Conservation (phyloP, 2,797 vertebrate species). For the Sandelia bainsii region DNA sequence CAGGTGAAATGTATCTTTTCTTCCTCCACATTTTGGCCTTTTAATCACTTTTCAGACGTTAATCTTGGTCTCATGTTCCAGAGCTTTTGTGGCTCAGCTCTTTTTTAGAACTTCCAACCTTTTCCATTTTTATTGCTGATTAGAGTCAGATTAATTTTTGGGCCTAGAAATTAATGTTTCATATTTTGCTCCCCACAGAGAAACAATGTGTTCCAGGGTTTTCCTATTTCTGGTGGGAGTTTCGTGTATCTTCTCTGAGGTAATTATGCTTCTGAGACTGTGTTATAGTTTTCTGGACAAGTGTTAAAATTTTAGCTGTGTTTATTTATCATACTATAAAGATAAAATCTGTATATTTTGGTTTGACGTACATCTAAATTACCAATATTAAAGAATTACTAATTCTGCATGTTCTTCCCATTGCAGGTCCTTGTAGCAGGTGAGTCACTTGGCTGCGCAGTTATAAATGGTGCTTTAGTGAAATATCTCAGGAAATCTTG, state of each 20-base stretch:
- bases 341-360: neutral
- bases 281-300: neutral
- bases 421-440: constrained; percentile 46
- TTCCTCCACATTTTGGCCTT: too few relatives aligned
- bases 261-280: constrained; percentile 19
- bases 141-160: too few relatives aligned
- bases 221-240: constrained; percentile 42
- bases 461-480: too few relatives aligned
- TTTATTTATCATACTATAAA: neutral
- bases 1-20: too few relatives aligned
- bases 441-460: constrained; percentile 25
- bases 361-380: neutral
- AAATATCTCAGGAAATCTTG: neutral
- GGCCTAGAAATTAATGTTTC: neutral
- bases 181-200: constrained; percentile 15
- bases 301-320: neutral
- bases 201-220: constrained; percentile 56
- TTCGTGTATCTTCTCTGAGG: constrained; percentile 38
- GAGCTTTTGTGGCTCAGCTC: too few relatives aligned
- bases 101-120: too few relatives aligned
- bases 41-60: too few relatives aligned
- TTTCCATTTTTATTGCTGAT: too few relatives aligned
- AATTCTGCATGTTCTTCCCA: constrained; percentile 17
- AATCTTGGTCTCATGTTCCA: too few relatives aligned
- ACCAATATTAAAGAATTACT: neutral